Conservation (phyloP, 2,113 vertebrate species). For the Otus sunia region DNA sequence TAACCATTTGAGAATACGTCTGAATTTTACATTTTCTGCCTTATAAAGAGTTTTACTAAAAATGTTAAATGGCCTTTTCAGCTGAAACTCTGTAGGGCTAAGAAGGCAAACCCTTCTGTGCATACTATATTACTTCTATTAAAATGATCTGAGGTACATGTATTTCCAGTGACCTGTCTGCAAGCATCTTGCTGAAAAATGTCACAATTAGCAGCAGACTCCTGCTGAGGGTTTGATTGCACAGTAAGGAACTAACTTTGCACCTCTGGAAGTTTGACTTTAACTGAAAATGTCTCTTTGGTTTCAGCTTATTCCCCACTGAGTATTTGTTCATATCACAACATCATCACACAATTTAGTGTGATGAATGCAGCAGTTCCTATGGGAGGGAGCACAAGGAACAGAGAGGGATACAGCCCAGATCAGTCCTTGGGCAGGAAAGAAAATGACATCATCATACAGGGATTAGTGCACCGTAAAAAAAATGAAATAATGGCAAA, state of each 20-base stretch:
- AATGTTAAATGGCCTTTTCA: conserved; percentile 14
- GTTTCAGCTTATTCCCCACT: neutral
- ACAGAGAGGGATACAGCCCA: neutral
- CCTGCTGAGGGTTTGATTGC: conserved; percentile 44
- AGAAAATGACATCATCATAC: neutral
- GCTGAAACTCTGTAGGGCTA: neutral
- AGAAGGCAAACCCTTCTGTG: neutral
- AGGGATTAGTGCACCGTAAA: neutral
- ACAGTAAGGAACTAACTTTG: conserved; percentile 6
- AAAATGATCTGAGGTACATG: conserved; percentile 32
- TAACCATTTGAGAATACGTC: neutral
- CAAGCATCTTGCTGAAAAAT: conserved; percentile 7
- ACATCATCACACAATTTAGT: neutral
- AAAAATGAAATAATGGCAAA: neutral
- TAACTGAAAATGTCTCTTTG: conserved; percentile 35
- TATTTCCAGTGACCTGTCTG: conserved; percentile 45
- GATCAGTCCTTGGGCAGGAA: neutral
- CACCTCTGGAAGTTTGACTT: conserved; percentile 29
- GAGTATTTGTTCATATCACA: neutral
- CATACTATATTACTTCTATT: neutral
- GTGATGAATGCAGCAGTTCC: neutral
- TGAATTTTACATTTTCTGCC: neutral
- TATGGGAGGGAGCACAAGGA: neutral
- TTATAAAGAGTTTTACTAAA: neutral
- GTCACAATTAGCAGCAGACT: conserved; percentile 50